Conservation (phyloP, 1,140 invertebrate species). For the Nomia melanderi region DNA sequence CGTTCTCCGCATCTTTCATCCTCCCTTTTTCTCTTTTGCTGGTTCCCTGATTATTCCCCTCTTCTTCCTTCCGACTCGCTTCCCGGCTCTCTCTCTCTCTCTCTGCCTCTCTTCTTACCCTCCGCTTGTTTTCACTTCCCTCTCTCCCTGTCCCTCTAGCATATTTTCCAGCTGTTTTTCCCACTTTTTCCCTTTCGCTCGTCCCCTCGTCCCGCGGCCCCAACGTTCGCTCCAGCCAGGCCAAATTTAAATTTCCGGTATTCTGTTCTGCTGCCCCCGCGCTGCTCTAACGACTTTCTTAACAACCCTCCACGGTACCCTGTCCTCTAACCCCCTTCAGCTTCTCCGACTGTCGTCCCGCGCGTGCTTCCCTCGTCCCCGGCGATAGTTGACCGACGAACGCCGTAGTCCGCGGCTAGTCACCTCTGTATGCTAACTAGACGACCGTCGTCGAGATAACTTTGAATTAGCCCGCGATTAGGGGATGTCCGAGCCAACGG, state of each 20-base stretch:
- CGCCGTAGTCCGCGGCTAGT: constrained; percentile 20
- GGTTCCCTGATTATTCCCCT: no score
- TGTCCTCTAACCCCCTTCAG: not conserved
- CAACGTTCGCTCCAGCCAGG: constrained; percentile 45
- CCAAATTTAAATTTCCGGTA: constrained; percentile 73
- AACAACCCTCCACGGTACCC: constrained; percentile 65
- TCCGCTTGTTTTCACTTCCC: no score
- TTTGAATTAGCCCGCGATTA: constrained; percentile 57
- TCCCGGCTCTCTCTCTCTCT: not conserved
- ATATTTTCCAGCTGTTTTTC: no score
- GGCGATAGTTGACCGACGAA: constrained; percentile 55
- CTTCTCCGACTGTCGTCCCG: not conserved
- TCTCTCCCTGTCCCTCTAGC: no score
- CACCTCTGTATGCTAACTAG: constrained; percentile 52
- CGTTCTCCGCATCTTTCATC: no score
- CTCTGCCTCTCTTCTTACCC: no score
- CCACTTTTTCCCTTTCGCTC: not conserved
- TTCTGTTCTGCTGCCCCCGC: constrained; percentile 43
- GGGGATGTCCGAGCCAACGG: not conserved
- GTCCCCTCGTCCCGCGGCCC: no score
- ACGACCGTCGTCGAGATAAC: constrained; percentile 36
- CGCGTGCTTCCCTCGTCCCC: not conserved
- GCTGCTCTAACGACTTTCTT: constrained; percentile 70
- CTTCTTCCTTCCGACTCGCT: no score
- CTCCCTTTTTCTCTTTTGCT: not conserved